Evolutionary conservation across 2,888 invertebrate genomes (phyloP), one percentile per base, ranked within the genome.

Genomic region (Eubasilissa splendida): DNA sequence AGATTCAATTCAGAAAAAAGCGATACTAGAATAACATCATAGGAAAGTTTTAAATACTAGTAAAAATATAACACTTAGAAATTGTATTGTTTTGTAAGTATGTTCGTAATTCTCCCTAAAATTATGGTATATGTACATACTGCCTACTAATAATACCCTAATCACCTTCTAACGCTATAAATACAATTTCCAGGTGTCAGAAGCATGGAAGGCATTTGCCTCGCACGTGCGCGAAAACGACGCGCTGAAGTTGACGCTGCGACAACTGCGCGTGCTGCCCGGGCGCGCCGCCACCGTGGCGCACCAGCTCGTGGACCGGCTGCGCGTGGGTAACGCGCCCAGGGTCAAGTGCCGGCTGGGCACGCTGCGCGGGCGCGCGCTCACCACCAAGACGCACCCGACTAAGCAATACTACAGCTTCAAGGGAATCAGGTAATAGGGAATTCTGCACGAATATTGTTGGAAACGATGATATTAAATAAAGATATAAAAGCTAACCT

Each of bases 311-410:
- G 90, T 91, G 9, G 90, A 90, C 85, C 88, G 90, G 83, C 89
- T 90, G 88, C 86, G 91, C 10, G 91, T 90, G n/a, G 90, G 90
- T 52, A 90, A 90, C 12, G 91, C 90, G 4, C 91, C 91, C 1
- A 84, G 89, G 53, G 89, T 91, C 58, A 82, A 85, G 84, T 90
- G 90, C 3, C 85, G 86, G 76, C 85, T 89, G 1, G 91, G 91
- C 8, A 85, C 88, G 4, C 85, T 91, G 77, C 87, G 90, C 4
- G 90, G 91, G 0, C 86, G 91, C n/a, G 86, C 88, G 60, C 87
- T 90, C 1, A 85, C 88, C 10, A 88, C 90, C 1, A 86, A 90
- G 82, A 90, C 90, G 1, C 86, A 86, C 5, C 87, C 87, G 9
- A 89, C 89, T 84, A 88, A 87, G 1, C 87, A 89, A 0, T 91